Base-by-base conservation (phyloP, 1,140 invertebrate genomes). In the Colletes latitarsis region DNA sequence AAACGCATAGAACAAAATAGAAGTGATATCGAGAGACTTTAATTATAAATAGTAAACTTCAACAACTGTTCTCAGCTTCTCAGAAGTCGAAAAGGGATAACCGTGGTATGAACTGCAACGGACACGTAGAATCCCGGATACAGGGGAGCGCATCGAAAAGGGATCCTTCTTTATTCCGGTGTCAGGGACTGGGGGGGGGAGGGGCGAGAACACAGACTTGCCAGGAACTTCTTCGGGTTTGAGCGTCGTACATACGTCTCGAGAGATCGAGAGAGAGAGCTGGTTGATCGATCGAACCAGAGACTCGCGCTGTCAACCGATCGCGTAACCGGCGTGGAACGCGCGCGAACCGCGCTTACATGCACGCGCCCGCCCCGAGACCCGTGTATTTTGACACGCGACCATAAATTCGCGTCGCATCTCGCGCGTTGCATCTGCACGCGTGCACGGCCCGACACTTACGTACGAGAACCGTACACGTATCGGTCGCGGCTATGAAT, bases 401-500 rank as follows among this genome's bases (percentile, higher is more conserved):
- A 19, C 72, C 53, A 75, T 80, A 80, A 80, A 80, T 80, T 80
- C 55, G 63, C 71, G 55, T 53, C 57, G 62, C 63, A 57, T 63
- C 68, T 63, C 68, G 46, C 46, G 30, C 67, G 9, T 39, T 52
- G 77, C 46, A 80, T 74, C 63, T 68, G 71, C 53, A 58, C 63
- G 71, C 62, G 62, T 58, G 52, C 77, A 46, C 60, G 14, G 30
- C 30, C 60, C 43, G n/a, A 43, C 53, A 30, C 53, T 53, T 70
- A 57, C 55, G 68, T 55, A 70, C 52, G 49, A 70, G 67, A 6
- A 17, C n/a, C 41, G 43, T 67, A 10, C 43, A 41, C 58, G 41
- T 67, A 30, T 46, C 52, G 52, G 68, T 17, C 19, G 14, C 52
- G 49, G 12, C 60, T 43, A 79, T 79, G 77, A 79, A 73, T 79